These are phyloP conservation scores for Pollenia amentaria DNA, from an alignment of 2,888 invertebrate genomes.

Conservation along the genomic window DNA sequence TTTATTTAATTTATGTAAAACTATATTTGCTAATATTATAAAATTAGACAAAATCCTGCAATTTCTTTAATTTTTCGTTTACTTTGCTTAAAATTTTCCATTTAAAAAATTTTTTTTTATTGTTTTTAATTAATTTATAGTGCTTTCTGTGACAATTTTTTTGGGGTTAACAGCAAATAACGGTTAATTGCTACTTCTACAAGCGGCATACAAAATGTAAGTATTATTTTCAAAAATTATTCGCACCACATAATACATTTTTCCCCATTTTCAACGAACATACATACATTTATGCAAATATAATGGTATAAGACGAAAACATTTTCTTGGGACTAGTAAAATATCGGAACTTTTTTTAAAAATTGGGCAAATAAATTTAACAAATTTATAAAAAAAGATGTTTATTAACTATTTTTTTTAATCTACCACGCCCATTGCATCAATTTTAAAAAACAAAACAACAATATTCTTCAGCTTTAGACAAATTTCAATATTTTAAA, in stretches of 20 bases:
- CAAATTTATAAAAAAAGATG: no score
- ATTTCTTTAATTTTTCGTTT: slow-evolving; percentile 35
- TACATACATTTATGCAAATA: slow-evolving; percentile 6
- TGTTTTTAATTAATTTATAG: slow-evolving; percentile 50
- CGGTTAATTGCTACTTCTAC: slow-evolving; percentile 65
- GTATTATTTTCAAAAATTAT: slow-evolving; percentile 10
- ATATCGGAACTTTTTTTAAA: no score
- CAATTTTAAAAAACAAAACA: no score
- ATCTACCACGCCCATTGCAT: no score
- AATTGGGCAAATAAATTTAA: no score
- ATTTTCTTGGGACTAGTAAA: neutral
- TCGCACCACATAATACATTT: neutral
- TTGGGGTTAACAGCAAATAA: slow-evolving; percentile 64
- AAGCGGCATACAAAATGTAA: slow-evolving; percentile 71
- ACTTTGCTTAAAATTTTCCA: neutral
- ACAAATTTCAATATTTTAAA: no score
- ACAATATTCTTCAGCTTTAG: no score
- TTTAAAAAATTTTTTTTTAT: neutral
- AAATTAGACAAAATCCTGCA: slow-evolving; percentile 20
- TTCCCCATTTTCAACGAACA: neutral
- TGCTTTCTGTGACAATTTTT: slow-evolving; percentile 70
- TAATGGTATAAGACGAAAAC: neutral
- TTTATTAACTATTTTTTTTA: no score
- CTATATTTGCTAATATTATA: neutral
- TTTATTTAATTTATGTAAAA: neutral